Evolutionary conservation across 2,888 invertebrate species (phyloP).

Genomic region (Bunonema sp.): DNA sequence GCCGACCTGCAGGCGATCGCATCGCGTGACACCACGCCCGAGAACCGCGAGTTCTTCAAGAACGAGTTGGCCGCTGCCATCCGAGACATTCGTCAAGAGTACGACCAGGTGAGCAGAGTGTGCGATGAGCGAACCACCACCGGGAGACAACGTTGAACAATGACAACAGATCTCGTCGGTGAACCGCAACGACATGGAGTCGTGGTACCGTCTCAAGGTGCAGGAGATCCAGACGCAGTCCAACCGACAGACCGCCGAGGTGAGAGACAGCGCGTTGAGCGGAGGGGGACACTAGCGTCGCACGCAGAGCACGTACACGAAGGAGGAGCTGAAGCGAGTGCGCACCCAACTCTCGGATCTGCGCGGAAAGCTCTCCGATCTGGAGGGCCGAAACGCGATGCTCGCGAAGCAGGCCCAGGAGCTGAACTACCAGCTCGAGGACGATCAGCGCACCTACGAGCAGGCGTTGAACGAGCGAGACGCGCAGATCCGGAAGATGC

Average conservation of each 20-base stretch:
- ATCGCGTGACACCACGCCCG: conserved; percentile 50
- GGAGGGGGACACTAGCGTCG: not conserved
- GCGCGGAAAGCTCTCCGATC: conserved; percentile 47
- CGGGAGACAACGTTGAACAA: no score
- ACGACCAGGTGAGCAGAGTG: conserved; percentile 41
- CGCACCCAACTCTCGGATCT: conserved; percentile 46
- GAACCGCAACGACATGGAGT: conserved; percentile 48
- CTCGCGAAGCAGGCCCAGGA: conserved; percentile 48
- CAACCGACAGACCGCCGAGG: conserved; percentile 44
- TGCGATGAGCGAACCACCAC: no score
- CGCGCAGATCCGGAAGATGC: conserved; percentile 37
- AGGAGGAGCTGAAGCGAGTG: conserved; percentile 49
- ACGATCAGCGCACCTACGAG: conserved; percentile 46
- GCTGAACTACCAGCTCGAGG: conserved; percentile 46
- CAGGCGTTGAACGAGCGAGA: conserved; percentile 42
- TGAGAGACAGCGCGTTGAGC: conserved; percentile 45
- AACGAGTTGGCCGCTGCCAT: conserved; percentile 50
- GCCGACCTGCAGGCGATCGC: conserved; percentile 49
- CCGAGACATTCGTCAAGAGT: conserved; percentile 50
- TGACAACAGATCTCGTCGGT: conserved; percentile 46
- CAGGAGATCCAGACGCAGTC: conserved; percentile 50
- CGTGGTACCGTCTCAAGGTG: conserved; percentile 51
- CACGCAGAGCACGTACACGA: conserved; percentile 33
- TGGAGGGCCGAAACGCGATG: conserved; percentile 48
- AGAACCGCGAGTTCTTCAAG: conserved; percentile 52